Evolutionary conservation across 2,113 vertebrate species (phyloP).

Genomic region (Pomatorhinus ruficollis): DNA sequence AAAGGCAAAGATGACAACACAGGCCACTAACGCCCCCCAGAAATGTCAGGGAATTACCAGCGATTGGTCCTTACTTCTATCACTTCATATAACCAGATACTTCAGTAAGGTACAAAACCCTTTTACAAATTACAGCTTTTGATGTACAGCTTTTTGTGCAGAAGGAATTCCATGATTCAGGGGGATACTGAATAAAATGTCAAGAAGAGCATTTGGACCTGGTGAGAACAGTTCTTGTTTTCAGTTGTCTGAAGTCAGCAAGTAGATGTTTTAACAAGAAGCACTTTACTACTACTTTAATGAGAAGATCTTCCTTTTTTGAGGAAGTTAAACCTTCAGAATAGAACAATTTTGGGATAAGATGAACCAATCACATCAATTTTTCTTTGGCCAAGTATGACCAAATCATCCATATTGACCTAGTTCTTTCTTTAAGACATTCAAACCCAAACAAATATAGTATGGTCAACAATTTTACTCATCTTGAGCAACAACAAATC

Average conservation of each 20-base stretch:
- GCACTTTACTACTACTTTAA: background rate
- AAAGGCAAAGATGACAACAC: background rate
- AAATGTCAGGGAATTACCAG: background rate
- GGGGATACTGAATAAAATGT: background rate
- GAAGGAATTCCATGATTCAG: background rate
- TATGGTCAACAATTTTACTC: background rate
- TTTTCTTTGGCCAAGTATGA: background rate
- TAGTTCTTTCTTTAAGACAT: background rate
- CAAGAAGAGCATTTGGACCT: background rate
- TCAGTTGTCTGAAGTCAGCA: background rate
- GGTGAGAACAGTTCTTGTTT: background rate
- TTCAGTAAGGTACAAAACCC: background rate
- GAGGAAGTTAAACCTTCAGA: background rate
- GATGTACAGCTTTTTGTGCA: background rate
- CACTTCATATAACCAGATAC: background rate
- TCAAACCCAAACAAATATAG: background rate
- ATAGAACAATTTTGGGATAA: background rate
- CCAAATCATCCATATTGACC: background rate
- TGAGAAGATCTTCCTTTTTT: background rate
- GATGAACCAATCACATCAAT: background rate
- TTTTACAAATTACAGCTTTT: background rate
- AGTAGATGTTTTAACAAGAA: background rate
- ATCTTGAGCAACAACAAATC: background rate
- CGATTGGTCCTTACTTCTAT: background rate
- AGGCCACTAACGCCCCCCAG: rapidly evolving